Evolutionary conservation across 2,113 vertebrate genomes (phyloP).

Genomic region (Caracal caracal): DNA sequence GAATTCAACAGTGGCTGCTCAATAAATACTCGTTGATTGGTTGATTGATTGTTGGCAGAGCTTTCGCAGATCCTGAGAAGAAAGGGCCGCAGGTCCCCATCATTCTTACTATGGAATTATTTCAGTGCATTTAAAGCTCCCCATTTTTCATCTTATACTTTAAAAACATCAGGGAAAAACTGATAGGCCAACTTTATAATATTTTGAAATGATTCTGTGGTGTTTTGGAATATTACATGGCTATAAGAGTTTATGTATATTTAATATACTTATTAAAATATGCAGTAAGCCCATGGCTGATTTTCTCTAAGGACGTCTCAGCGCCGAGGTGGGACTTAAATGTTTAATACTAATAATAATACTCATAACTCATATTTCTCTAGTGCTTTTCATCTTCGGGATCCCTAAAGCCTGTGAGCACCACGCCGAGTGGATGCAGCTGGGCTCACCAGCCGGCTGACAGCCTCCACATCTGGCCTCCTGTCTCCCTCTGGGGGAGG

Average conservation of each 20-base stretch:
- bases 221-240: slow-evolving; percentile 76
- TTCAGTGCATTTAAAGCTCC: slow-evolving; percentile 73
- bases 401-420: neutral
- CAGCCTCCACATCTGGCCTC: neutral
- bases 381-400: slow-evolving; percentile 54
- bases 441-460: neutral
- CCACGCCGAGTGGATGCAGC: neutral
- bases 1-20: slow-evolving; percentile 57
- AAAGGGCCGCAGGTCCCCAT: slow-evolving; percentile 52
- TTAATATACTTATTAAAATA: slow-evolving; percentile 81
- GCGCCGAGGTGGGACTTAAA: slow-evolving; percentile 75
- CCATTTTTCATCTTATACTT: slow-evolving; percentile 79
- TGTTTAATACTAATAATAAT: slow-evolving; percentile 81
- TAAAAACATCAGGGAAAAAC: slow-evolving; percentile 75
- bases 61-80: slow-evolving; percentile 45
- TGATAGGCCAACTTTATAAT: slow-evolving; percentile 76
- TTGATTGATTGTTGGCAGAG: slow-evolving; percentile 71
- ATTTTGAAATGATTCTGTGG: slow-evolving; percentile 70
- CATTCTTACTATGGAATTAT: slow-evolving; percentile 75
- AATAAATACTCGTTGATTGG: slow-evolving; percentile 73
- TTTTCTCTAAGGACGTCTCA: slow-evolving; percentile 74
- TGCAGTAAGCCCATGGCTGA: slow-evolving; percentile 73
- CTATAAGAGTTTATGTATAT: slow-evolving; percentile 79
- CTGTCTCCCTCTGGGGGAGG: neutral
- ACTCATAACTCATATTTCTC: slow-evolving; percentile 71